Evolutionary conservation across 2,888 invertebrate genomes (phyloP).

Genomic region (Calliopum simillimum): DNA sequence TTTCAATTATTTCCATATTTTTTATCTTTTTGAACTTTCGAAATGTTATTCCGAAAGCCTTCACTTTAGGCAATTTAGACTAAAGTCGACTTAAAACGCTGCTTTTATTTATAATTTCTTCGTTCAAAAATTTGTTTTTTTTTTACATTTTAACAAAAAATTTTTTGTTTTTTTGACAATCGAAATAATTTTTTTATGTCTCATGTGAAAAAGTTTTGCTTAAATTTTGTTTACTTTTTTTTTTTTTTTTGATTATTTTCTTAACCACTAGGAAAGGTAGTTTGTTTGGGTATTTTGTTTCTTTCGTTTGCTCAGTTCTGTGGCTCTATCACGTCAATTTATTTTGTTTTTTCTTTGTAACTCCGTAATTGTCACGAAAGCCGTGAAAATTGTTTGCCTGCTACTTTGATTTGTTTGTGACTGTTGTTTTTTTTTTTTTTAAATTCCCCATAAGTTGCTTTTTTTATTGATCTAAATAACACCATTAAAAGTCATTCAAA

Average conservation of each 20-base stretch:
- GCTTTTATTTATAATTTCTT: too few relatives aligned
- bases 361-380: slow-evolving; percentile 20
- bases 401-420: neutral
- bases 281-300: neutral
- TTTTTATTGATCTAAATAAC: slow-evolving; percentile 19
- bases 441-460: neutral
- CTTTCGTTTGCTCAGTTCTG: neutral
- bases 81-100: too few relatives aligned
- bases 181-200: neutral
- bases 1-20: slow-evolving; percentile 4
- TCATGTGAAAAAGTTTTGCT: neutral
- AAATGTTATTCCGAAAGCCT: too few relatives aligned
- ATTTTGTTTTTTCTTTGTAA: neutral
- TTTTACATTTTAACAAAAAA: neutral
- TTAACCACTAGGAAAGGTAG: neutral
- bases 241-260: slow-evolving; percentile 2
- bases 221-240: neutral
- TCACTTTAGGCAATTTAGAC: too few relatives aligned
- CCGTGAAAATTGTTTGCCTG: neutral
- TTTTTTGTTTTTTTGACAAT: neutral
- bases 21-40: neutral
- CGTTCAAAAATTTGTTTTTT: too few relatives aligned
- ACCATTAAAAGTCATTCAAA: slow-evolving; percentile 28
- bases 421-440: neutral
- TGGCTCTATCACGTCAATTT: neutral